Evolutionary conservation across 2,113 vertebrate genomes (phyloP).

Genomic region (Epinephelus moara): DNA sequence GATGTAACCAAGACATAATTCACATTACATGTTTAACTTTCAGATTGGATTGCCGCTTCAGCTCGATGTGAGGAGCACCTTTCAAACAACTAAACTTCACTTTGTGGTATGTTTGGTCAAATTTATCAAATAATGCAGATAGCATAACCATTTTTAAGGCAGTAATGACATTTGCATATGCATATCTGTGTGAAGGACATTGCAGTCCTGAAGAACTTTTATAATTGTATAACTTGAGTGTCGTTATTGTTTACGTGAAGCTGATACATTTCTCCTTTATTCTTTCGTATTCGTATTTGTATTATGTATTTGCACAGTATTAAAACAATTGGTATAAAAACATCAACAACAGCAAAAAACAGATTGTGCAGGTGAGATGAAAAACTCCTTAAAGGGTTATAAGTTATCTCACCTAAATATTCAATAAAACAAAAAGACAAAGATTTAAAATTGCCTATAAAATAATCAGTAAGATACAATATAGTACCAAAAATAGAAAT

Average conservation of each 20-base stretch:
- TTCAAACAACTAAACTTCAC: conserved; percentile 80
- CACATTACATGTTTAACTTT: conserved; percentile 36
- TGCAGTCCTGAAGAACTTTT: background rate
- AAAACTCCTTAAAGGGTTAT: too few relatives aligned
- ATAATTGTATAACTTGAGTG: too few relatives aligned
- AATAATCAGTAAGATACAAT: too few relatives aligned
- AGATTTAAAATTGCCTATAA: too few relatives aligned
- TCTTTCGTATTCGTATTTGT: too few relatives aligned
- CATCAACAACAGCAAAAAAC: too few relatives aligned
- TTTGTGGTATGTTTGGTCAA: conserved; percentile 86
- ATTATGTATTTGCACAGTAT: too few relatives aligned
- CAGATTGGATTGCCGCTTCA: conserved; percentile 88
- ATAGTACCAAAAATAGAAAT: too few relatives aligned
- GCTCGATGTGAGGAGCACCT: conserved; percentile 85
- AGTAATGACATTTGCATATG: background rate
- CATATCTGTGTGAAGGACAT: background rate
- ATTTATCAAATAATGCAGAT: background rate
- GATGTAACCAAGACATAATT: background rate
- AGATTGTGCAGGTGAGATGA: too few relatives aligned
- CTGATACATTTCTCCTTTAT: background rate
- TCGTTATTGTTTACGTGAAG: background rate
- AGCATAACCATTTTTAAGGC: background rate
- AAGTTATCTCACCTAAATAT: too few relatives aligned
- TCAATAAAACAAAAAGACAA: too few relatives aligned
- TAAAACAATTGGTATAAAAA: too few relatives aligned